Conservation (phyloP, 2,888 invertebrate genomes). For the Hetaerina titia region DNA sequence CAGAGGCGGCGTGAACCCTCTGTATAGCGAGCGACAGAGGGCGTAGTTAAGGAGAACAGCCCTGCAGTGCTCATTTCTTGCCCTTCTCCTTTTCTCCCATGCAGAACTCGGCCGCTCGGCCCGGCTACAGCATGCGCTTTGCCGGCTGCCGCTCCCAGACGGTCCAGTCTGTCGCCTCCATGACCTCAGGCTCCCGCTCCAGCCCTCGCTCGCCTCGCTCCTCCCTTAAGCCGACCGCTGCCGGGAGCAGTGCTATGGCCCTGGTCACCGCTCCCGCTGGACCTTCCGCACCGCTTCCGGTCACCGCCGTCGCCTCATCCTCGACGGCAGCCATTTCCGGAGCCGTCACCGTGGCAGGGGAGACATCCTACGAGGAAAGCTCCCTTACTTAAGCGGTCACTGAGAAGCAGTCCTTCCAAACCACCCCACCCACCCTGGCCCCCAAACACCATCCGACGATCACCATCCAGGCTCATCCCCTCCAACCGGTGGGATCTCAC, state of each 20-base stretch:
- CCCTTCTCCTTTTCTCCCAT: neutral
- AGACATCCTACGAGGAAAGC: constrained; percentile 55
- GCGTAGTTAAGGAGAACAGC: no score
- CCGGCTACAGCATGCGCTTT: constrained; percentile 79
- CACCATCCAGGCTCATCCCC: no score
- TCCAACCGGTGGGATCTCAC: neutral
- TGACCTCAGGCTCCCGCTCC: constrained; percentile 77
- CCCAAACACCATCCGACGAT: no score
- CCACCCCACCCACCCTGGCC: neutral
- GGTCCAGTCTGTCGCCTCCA: constrained; percentile 78
- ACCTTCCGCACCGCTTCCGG: neutral
- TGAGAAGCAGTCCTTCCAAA: neutral
- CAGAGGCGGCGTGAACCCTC: no score
- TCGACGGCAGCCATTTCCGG: neutral
- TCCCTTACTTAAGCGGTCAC: constrained; percentile 34
- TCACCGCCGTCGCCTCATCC: neutral
- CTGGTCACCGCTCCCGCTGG: neutral
- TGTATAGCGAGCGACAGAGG: no score
- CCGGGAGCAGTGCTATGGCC: neutral
- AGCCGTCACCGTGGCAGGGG: constrained; percentile 9
- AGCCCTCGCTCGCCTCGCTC: constrained; percentile 72
- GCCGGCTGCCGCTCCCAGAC: constrained; percentile 76
- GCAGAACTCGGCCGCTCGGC: constrained; percentile 71
- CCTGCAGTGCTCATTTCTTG: neutral
- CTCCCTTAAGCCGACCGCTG: constrained; percentile 25